Conservation (phyloP, 2,113 vertebrate species). For the Uria aalge region DNA sequence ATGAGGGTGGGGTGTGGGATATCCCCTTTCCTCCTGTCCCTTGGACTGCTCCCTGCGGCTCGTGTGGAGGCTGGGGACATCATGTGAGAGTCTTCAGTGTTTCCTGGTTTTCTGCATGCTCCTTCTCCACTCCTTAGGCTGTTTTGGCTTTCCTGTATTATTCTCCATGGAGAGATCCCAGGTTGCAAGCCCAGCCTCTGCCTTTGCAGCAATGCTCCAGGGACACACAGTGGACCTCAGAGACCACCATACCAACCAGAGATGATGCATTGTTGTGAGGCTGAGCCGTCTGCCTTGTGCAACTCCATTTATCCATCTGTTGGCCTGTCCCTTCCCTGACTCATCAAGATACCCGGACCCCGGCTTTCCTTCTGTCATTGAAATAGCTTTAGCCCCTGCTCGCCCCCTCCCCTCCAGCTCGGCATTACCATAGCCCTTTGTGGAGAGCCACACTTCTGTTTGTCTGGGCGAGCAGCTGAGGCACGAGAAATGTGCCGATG, state of each 20-base stretch:
- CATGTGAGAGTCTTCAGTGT: fast-evolving
- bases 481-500: slow-evolving; percentile 41
- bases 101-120: fast-evolving
- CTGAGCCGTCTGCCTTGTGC: not conserved
- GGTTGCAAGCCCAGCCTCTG: not conserved
- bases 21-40: not conserved
- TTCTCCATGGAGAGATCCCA: not conserved
- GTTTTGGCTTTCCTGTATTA: not conserved
- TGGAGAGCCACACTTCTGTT: slow-evolving; percentile 62
- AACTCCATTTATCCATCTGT: not conserved
- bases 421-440: slow-evolving; percentile 53
- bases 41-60: not conserved
- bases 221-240: not conserved
- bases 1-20: not conserved
- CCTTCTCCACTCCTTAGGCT: not conserved
- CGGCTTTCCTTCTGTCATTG: slow-evolving; percentile 20
- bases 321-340: not conserved
- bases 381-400: slow-evolving; percentile 14
- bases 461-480: slow-evolving; percentile 64
- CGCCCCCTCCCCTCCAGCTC: not conserved
- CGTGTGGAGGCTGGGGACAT: fast-evolving
- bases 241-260: not conserved
- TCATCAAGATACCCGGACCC: not conserved
- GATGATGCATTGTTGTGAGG: not conserved
- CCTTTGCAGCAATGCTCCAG: fast-evolving